phyloP scores from a whole-genome alignment of 1,140 invertebrate genomes.

The Glossosoma conforme region DNA sequence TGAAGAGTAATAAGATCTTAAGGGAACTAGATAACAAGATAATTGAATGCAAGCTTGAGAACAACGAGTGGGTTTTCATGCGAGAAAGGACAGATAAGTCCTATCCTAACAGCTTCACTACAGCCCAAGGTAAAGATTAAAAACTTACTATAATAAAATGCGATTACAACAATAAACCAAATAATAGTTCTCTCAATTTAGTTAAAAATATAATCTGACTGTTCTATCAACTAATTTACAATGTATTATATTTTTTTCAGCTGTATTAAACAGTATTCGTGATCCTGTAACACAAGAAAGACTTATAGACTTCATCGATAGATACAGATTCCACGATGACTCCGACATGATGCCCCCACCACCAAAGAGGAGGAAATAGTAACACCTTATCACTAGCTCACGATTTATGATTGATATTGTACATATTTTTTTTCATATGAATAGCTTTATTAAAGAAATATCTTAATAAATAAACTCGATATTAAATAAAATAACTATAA shows the following conservation, averaged over 20 bases:
- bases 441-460: too few relatives aligned
- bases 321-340: conserved; percentile 57
- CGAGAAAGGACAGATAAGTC: conserved; percentile 95
- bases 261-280: conserved; percentile 64
- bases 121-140: conserved; percentile 63
- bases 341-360: conserved; percentile 61
- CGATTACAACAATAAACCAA: neutral
- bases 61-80: conserved; percentile 88
- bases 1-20: conserved; percentile 73
- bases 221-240: neutral
- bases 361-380: conserved; percentile 35
- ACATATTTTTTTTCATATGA: too few relatives aligned
- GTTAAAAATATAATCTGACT: neutral
- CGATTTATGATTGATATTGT: too few relatives aligned
- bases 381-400: too few relatives aligned
- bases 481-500: too few relatives aligned
- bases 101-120: conserved; percentile 84
- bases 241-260: conserved; percentile 42
- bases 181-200: neutral
- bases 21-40: conserved; percentile 88
- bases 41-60: conserved; percentile 86
- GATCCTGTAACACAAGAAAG: conserved; percentile 78
- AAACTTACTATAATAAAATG: neutral
- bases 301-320: conserved; percentile 69
- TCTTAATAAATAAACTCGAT: too few relatives aligned